These are phyloP conservation scores for Drosophila cardini DNA, from an alignment of 1,140 invertebrate species.

Conservation along the genomic window DNA sequence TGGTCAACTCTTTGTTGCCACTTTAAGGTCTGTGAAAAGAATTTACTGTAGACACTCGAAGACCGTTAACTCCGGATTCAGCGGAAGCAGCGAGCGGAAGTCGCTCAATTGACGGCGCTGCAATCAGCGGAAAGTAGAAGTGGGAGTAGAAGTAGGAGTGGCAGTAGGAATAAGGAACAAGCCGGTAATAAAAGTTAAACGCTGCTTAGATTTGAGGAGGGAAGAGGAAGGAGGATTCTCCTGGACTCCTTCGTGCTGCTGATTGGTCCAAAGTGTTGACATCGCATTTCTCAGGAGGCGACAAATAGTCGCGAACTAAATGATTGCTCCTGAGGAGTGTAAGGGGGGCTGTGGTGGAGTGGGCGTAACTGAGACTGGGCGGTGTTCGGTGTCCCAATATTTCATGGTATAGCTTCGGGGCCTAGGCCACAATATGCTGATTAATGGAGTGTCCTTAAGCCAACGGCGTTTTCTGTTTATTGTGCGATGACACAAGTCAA, in stretches of 20 bases:
- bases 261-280: constrained; percentile 52
- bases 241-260: neutral
- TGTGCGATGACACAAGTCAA: constrained; percentile 49
- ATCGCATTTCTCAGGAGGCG: constrained; percentile 24
- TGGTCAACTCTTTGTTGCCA: constrained; percentile 20
- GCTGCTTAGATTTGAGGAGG: constrained; percentile 15
- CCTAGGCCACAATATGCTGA: constrained; percentile 41
- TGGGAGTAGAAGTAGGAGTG: neutral
- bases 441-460: constrained; percentile 49
- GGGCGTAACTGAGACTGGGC: neutral
- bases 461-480: constrained; percentile 48
- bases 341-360: neutral
- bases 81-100: constrained; percentile 44
- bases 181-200: constrained; percentile 39
- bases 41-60: neutral
- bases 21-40: constrained; percentile 49
- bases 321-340: neutral
- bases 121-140: constrained; percentile 52
- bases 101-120: constrained; percentile 53
- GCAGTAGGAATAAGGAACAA: neutral
- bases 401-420: constrained; percentile 31
- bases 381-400: constrained; percentile 41
- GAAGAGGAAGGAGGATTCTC: neutral
- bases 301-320: constrained; percentile 3
- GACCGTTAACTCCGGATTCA: neutral